phyloP scores from a whole-genome alignment of 64 coral and sea anemone genomes.

The Actinia tenebrosa region DNA sequence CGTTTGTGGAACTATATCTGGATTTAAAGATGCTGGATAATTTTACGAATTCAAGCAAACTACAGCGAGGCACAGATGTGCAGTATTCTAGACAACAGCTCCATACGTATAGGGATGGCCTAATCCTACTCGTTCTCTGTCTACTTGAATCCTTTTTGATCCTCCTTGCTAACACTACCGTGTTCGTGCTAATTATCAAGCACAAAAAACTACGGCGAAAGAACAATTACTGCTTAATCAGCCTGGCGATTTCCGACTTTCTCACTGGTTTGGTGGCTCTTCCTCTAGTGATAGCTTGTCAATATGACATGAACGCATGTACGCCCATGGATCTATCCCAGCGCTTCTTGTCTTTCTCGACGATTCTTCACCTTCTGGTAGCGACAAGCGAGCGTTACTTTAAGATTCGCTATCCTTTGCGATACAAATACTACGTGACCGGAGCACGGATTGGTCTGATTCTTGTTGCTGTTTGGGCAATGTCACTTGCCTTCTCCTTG shows the following conservation, averaged over 20 bases:
- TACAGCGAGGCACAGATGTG: neutral
- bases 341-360: conserved; percentile 64
- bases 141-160: conserved; percentile 3
- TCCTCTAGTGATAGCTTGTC: conserved; percentile 55
- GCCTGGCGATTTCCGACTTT: conserved; percentile 65
- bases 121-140: neutral
- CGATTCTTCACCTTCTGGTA: conserved; percentile 72
- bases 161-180: conserved; percentile 50
- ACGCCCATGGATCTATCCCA: conserved; percentile 64
- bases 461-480: conserved; percentile 40
- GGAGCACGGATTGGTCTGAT: conserved; percentile 33
- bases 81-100: too few species aligned
- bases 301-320: neutral
- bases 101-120: neutral
- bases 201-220: conserved; percentile 49
- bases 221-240: conserved; percentile 79
- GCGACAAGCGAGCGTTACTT: conserved; percentile 78
- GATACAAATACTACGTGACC: conserved; percentile 50
- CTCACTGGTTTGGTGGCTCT: conserved; percentile 50
- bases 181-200: conserved; percentile 41
- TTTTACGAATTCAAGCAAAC: neutral
- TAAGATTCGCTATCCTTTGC: conserved; percentile 65
- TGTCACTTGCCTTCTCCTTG: conserved; percentile 47
- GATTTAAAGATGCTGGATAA: too few species aligned
- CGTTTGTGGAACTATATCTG: too few species aligned